These are phyloP conservation scores for Nibea coibor DNA, from an alignment of 2,113 vertebrate genomes.

Conservation along the genomic window DNA sequence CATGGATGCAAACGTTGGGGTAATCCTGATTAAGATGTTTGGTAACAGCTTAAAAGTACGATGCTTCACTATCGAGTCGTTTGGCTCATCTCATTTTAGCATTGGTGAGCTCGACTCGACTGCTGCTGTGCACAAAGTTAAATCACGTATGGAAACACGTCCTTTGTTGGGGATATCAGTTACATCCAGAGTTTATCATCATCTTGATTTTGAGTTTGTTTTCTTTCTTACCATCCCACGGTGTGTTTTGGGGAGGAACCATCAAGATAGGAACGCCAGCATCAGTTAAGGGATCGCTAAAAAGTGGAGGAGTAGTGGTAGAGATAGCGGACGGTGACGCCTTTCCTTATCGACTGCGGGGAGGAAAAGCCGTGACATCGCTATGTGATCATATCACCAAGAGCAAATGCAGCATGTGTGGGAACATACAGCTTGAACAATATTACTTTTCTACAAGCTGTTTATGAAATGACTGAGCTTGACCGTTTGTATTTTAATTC, in stretches of 20 bases:
- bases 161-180: not conserved
- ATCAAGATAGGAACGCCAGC: not conserved
- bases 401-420: not conserved
- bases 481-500: too few relatives aligned
- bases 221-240: not conserved
- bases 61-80: not conserved
- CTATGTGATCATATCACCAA: not conserved
- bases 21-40: not conserved
- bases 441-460: too few relatives aligned
- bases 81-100: not conserved
- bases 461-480: too few relatives aligned
- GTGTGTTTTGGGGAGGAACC: slow-evolving; percentile 19
- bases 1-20: slow-evolving; percentile 26
- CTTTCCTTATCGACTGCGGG: too few relatives aligned
- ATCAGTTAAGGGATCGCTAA: slow-evolving; percentile 2
- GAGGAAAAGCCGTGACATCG: too few relatives aligned
- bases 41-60: not conserved
- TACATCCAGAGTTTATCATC: not conserved
- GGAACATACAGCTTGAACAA: not conserved
- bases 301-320: not conserved
- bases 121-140: not conserved
- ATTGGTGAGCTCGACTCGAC: not conserved
- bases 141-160: not conserved
- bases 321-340: not conserved
- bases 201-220: slow-evolving; percentile 2